Evolutionary conservation across 2,888 invertebrate species (phyloP).

Genomic region (Calliopum simillimum): DNA sequence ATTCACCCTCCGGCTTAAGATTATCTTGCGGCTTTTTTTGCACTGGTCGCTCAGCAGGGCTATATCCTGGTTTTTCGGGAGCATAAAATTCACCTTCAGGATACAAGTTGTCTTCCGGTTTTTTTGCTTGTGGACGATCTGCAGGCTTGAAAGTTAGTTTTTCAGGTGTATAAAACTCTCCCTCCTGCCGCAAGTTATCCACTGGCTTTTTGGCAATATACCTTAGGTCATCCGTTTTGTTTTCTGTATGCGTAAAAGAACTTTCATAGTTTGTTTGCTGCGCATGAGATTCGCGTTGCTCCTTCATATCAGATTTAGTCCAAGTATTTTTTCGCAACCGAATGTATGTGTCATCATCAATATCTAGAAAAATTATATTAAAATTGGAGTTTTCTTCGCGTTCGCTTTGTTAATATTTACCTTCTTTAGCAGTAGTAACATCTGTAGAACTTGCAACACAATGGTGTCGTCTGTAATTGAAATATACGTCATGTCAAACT

Average conservation of each 20-base stretch:
- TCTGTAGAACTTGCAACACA: constrained; percentile 75
- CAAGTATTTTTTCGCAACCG: constrained; percentile 62
- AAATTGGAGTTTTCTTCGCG: not conserved
- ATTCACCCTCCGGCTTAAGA: constrained; percentile 70
- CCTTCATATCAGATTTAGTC: constrained; percentile 59
- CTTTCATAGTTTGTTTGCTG: constrained; percentile 41
- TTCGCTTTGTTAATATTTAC: constrained; percentile 26
- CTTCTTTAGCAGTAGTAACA: constrained; percentile 43
- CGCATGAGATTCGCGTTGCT: constrained; percentile 42
- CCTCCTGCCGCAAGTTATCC: constrained; percentile 68
- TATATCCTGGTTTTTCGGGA: constrained; percentile 65
- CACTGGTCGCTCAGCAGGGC: constrained; percentile 66
- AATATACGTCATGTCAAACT: not conserved
- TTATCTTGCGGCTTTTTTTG: constrained; percentile 70
- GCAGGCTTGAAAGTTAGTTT: constrained; percentile 67
- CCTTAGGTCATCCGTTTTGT: constrained; percentile 44
- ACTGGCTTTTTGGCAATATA: constrained; percentile 57
- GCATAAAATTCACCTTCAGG: constrained; percentile 62
- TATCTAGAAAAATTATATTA: not conserved
- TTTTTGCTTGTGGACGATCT: constrained; percentile 28
- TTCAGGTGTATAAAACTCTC: constrained; percentile 69
- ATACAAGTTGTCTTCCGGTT: constrained; percentile 19
- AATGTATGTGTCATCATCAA: constrained; percentile 53
- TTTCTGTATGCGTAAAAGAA: constrained; percentile 37
- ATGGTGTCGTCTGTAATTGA: constrained; percentile 79